Conservation (phyloP, 2,113 vertebrate species). For the Elgaria multicarinata region DNA sequence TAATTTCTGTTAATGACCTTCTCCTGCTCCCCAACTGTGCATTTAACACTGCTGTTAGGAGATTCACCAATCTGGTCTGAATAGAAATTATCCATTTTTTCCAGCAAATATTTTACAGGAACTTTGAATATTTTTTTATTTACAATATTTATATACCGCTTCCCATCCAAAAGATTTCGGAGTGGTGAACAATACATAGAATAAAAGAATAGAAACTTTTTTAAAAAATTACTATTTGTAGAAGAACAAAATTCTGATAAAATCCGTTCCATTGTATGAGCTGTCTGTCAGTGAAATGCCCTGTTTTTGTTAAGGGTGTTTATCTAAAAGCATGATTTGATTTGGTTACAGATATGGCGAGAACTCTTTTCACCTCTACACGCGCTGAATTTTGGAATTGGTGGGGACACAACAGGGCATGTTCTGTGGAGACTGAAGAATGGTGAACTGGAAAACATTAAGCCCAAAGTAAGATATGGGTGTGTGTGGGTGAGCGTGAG, state of each 20-base stretch:
- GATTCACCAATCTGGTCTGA: background rate
- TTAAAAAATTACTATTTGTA: no score
- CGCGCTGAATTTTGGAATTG: slow-evolving; percentile 95
- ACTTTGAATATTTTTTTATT: no score
- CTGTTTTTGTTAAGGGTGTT: background rate
- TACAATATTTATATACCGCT: no score
- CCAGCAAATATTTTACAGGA: background rate
- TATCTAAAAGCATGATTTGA: accelerated
- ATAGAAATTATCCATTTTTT: background rate
- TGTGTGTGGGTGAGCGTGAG: background rate
- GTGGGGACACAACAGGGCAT: slow-evolving; percentile 93
- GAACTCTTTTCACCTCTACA: slow-evolving; percentile 97
- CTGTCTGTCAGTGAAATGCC: accelerated
- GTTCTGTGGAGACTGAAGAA: slow-evolving; percentile 98
- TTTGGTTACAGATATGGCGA: slow-evolving; percentile 88
- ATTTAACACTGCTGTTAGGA: background rate
- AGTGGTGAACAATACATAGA: no score
- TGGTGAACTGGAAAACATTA: slow-evolving; percentile 96
- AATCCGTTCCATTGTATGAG: background rate
- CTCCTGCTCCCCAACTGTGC: no score
- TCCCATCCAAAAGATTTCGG: no score
- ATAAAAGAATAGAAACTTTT: no score
- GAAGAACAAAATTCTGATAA: no score
- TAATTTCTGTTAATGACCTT: no score
- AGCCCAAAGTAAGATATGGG: slow-evolving; percentile 86